A percentile compares a stretch with the other conserved stretches of the same genome.
These are phyloP conservation scores for Acleris literana DNA, from an alignment of 2,888 invertebrate species.

Conservation along the genomic window DNA sequence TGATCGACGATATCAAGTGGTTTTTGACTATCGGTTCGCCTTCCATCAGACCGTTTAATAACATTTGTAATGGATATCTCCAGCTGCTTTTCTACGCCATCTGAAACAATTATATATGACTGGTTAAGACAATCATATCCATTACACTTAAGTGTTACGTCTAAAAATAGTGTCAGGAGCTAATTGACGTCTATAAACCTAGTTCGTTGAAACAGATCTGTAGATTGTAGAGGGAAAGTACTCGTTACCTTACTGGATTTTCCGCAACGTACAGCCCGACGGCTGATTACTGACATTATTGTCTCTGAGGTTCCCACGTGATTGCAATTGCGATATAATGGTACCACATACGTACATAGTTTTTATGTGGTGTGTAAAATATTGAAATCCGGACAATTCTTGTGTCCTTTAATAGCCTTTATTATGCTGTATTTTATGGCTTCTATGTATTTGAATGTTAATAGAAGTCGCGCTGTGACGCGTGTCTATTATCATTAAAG, in stretches of 20 bases:
- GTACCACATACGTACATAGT: constrained; percentile 31
- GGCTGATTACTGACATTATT: constrained; percentile 44
- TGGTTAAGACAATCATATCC: constrained; percentile 6
- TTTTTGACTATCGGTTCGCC: constrained; percentile 66
- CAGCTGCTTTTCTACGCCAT: constrained; percentile 72
- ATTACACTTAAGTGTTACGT: constrained; percentile 42
- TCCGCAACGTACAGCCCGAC: constrained; percentile 37
- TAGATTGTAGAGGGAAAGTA: constrained; percentile 48
- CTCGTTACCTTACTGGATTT: constrained; percentile 44
- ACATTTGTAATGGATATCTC: constrained; percentile 68
- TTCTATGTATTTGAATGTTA: constrained; percentile 17
- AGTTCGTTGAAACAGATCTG: constrained; percentile 45
- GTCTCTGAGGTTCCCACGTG: constrained; percentile 48
- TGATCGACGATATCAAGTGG: constrained; percentile 68
- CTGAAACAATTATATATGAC: constrained; percentile 64
- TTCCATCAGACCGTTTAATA: constrained; percentile 73
- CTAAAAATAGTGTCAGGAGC: constrained; percentile 43
- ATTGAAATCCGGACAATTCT: constrained; percentile 20
- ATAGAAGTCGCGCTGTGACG: constrained; percentile 1
- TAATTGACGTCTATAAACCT: constrained; percentile 40
- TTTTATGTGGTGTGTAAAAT: constrained; percentile 25
- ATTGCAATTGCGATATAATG: constrained; percentile 45
- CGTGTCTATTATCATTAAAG: constrained; percentile 19
- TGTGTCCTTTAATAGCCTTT: constrained; percentile 13
- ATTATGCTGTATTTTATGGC: constrained; percentile 13